These are phyloP conservation scores for Caradrina kadenii DNA, from an alignment of 2,888 invertebrate genomes.

Conservation along the genomic window DNA sequence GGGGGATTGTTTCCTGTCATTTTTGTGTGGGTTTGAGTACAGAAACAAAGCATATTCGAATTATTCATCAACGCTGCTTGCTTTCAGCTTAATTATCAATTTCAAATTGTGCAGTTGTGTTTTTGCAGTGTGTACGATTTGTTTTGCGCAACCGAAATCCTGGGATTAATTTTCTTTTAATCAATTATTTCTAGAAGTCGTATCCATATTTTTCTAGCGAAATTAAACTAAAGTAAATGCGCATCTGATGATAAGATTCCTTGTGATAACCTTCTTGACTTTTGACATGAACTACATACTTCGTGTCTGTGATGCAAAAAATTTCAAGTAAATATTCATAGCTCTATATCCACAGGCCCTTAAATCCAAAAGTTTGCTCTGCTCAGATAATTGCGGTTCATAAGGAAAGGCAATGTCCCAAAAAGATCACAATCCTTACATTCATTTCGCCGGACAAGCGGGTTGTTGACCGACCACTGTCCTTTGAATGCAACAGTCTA, in stretches of 20 bases:
- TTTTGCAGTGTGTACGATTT: too few species aligned
- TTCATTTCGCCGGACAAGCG: slow-evolving; percentile 6
- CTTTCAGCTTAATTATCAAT: not conserved
- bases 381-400: slow-evolving; percentile 1
- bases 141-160: too few species aligned
- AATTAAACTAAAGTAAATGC: too few species aligned
- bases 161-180: too few species aligned
- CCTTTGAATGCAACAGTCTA: slow-evolving; percentile 42
- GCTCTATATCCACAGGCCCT: not conserved
- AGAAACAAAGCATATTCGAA: not conserved
- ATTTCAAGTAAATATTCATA: not conserved
- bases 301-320: not conserved
- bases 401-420: slow-evolving; percentile 16
- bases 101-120: too few species aligned
- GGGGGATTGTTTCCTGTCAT: slow-evolving; percentile 23
- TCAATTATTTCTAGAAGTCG: too few species aligned
- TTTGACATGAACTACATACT: not conserved
- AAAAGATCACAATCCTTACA: slow-evolving; percentile 27
- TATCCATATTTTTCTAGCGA: too few species aligned
- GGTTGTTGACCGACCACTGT: slow-evolving; percentile 39
- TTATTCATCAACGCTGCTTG: not conserved
- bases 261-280: too few species aligned
- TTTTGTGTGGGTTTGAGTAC: not conserved
- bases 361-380: not conserved
- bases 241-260: too few species aligned